Base-by-base conservation (phyloP, 2,113 vertebrate genomes). In the Rhynchomys soricoides region DNA sequence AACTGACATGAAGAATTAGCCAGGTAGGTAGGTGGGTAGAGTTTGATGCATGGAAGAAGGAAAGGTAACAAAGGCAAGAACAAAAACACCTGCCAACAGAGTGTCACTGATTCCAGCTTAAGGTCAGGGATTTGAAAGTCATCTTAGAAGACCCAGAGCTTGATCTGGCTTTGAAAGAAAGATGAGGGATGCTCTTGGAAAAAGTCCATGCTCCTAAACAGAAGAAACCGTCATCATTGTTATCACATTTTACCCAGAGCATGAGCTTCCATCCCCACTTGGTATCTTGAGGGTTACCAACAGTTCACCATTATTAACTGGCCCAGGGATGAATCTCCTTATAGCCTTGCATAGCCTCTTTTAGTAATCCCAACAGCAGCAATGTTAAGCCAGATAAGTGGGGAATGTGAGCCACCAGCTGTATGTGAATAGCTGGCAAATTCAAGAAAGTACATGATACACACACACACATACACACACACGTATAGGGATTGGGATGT, bases 111-210 rank as follows among this genome's bases (percentile, higher is more conserved):
- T 77, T 91, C 34, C 71, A 74, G 22, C 3, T 78, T 45, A 93
- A 68, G 29, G 40, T 29, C 50, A 16, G 62, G 16, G 11, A 83
- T 31, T 77, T 26, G 26, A 83, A 48, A 77, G 22, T 24, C 57
- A 90, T 78, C 52, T 50, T 70, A 78, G 37, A 86, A 95, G 37
- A 66, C 2, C 13, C 3, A 11, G 15, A 40, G 83, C 85, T 94
- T 85, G 64, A 77, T 85, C 57, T 92, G 55, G n/a, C 70, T 97
- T 95, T 95, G 50, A 78, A 86, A 90, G n/a, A 55, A 93, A 55
- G 22, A 89, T 83, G 24, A 74, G 16, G 21, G 10, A 13, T 71
- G 50, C 48, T 82, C 52, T 93, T 62, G 29, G 43, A 83, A 73
- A 91, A 81, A 13, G 10, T 37, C 57, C 37, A 16, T 43, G 40